Evolutionary conservation across 2,113 vertebrate genomes (phyloP), one percentile per base, ranked within the genome.

Genomic region (Otolemur garnettii): DNA sequence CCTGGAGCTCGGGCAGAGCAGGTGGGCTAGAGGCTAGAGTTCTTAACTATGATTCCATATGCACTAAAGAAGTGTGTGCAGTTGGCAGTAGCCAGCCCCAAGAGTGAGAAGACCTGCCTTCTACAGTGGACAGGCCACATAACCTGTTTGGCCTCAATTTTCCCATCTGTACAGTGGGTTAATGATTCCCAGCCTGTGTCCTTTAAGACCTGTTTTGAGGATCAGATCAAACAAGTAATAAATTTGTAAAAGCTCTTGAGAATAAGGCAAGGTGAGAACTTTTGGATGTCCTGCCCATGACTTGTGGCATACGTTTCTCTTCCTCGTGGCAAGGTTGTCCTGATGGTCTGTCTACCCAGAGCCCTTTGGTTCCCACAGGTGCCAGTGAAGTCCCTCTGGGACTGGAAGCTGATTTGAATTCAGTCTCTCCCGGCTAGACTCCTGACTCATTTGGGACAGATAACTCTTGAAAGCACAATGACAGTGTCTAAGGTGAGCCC

Each of bases 71-170:
- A 14, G 30, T 10, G 1, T 10, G 5, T 3, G 9, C 33, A 10
- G 14, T 0, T 0, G 4, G 0, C 0, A 55, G 18, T 24, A 50
- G 42, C 74, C 0, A 28, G 85, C 53, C 68, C 55, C 6, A 14
- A n/a, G 17, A 13, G 7, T 0, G 14, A 35, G 75, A 9, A 87
- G 24, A 24, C 45, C 21, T 53, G 42, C 5, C 38, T 77, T 78
- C 82, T 30, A 3, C 38, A 22, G 53, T 7, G 10, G 57, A 11
- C 42, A 26, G 19, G 28, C 9, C 55, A 17, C 22, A 57, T n/a
- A 11, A 24, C 38, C 5, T 15, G 13, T n/a, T 19, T 28, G 22
- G 13, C 33, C 22, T 24, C 8, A 2, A 1, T 6, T 75, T 69
- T 33, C 77, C 30, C 7, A 7, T 59, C 24, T 68, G 10, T 38